Evolutionary conservation across 1,140 invertebrate genomes (phyloP), one percentile per base, ranked within the genome.

Genomic region (Pollicipes pollicipes): DNA sequence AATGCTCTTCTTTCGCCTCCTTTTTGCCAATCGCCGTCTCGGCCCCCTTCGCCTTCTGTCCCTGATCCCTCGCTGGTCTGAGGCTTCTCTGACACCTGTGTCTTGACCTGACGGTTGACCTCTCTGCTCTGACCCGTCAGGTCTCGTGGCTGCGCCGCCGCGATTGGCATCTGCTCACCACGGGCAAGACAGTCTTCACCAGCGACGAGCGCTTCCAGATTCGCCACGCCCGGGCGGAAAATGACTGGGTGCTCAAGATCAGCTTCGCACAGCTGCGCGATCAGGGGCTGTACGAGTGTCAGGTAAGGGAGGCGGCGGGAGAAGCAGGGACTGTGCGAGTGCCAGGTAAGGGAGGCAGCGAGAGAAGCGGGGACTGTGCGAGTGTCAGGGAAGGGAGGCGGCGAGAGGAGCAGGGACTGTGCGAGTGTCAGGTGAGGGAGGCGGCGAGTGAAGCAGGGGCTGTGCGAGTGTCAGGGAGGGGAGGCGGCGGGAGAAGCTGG

Each of bases 131-230:
- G n/a, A n/a, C n/a, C n/a, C n/a, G n/a, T n/a, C n/a, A n/a, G n/a
- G n/a, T n/a, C n/a, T n/a, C n/a, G n/a, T n/a, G n/a, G n/a, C n/a
- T n/a, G n/a, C n/a, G n/a, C n/a, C n/a, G 26, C 27, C 16, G 28
- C 13, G 29, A 37, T 63, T 70, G 27, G 31, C 71, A 72, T n/a
- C 29, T 70, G 32, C 29, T 64, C 24, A 70, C 58, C 28, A 66
- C 58, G 68, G 66, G 69, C 70, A 31, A 68, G 58, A 37, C 35
- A 32, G 32, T 37, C n/a, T 63, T 70, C 30, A 72, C 31, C n/a
- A 27, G 30, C 63, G 32, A 37, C 69, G 67, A 64, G 58, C 21
- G 69, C 26, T 26, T 58, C 24, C 63, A 27, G 24, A 64, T 64
- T n/a, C 24, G 6, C 27, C 63, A 64, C 63, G 63, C 6, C 63